Base-by-base conservation (phyloP, 2,888 invertebrate genomes). In the Enchytraeus crypticus region DNA sequence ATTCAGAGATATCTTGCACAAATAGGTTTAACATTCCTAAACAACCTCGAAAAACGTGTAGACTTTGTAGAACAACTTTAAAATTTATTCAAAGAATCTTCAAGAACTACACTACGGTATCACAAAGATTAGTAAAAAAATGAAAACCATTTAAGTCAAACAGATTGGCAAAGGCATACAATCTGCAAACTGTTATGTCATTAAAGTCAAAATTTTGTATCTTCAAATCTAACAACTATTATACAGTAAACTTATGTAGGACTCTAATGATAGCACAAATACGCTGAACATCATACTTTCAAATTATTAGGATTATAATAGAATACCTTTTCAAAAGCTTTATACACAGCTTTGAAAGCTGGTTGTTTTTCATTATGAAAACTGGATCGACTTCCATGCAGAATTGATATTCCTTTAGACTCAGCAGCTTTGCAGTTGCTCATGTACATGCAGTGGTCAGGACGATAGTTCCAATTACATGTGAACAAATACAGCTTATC, bases 401-500 rank as follows among this genome's bases (percentile, higher is more conserved):
- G 76, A 5, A 95, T 84, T 65, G 85, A 84, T n/a, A 89, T 86
- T 1, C 93, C 95, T 33, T 83, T 77, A 57, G 81, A 78, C 63
- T 87, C 85, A 0, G 88, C 88, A 4, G 81, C 77, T 53, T 85
- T 83, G 78, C 95, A 95, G 3, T 89, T 87, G 75, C 88, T 89
- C 80, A 88, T 89, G 75, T 95, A 96, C 88, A 91, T 90, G 79
- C 96, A 96, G 79, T 95, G 95, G 81, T 96, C 95, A 1, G 92
- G 87, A 54, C 95, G 86, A 80, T 88, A 95, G 80, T 96, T 96
- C 81, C 87, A 91, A 64, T 88, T 84, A 75, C 95, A 96, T 0
- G 88, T 84, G 75, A 90, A 86, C 61, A 88, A 82, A 69, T 85
- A 86, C 59, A 95, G 83, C 71, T 88, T 87, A 67, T 87, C 88